Evolutionary conservation across 2,888 invertebrate species (phyloP), one percentile per base, ranked within the genome.

Genomic region (Teleogryllus oceanicus): DNA sequence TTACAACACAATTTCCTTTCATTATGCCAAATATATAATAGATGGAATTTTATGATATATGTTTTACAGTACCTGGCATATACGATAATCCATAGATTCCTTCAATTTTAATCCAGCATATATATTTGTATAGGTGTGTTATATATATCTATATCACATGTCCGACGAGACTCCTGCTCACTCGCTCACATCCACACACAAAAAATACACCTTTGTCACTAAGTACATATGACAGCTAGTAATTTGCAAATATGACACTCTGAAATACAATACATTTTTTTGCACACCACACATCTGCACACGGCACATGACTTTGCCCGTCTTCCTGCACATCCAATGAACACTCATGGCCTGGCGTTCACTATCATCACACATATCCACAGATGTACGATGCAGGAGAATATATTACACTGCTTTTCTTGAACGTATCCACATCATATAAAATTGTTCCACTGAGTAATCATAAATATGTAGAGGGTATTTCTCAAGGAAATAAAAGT

Each of bases 41-140:
- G 62, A 62, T 62, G 62, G 62, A 62, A 62, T 62, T 62, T 62
- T 62, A 62, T 24, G 76, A 77, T 77, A 77, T 77, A 77, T 80
- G 50, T 49, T 75, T 78, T 80, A 78, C 78, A 78, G 76, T 78
- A 78, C 78, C 78, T 78, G 78, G 74, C 50, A 75, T 76, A 78
- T 76, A 80, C 78, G 80, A 78, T 80, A 80, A 80, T 80, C 80
- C 80, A 37, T 49, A 37, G 49, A 62, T 18, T 77, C 77, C 37
- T 75, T 75, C 13, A 21, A 16, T n/a, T 21, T 75, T 13, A 21
- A 24, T 75, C 37, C 77, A 49, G 37, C 77, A 77, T 49, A 77
- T 50, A n/a, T 49, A 49, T 49, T 62, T 62, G 62, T n/a, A 62
- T 62, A 62, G 49, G n/a, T 49, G n/a, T 49, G 16, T 77, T 49